Conservation (phyloP, 2,797 vertebrate genomes). For the Onychomys arenicola region DNA sequence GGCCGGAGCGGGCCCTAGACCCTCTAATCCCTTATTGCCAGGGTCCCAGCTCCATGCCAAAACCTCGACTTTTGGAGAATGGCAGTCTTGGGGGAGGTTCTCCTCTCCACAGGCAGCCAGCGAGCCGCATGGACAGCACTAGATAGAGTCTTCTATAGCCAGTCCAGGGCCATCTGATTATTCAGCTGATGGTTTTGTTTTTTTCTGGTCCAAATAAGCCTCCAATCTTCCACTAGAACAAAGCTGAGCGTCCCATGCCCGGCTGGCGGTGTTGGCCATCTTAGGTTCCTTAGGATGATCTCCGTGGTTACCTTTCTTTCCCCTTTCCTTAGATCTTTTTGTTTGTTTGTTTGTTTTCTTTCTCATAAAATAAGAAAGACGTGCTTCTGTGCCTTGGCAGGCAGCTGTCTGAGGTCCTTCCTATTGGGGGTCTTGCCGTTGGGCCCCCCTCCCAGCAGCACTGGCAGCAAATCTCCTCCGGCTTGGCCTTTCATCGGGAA, state of each 20-base stretch:
- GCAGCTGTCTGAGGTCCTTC: slow-evolving; percentile 78
- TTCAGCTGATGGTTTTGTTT: slow-evolving; percentile 67
- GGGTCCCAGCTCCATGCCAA: slow-evolving; percentile 69
- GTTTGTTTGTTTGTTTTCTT: slow-evolving; percentile 85
- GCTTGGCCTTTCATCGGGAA: slow-evolving; percentile 74
- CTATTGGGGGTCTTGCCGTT: slow-evolving; percentile 71
- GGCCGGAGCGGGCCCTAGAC: slow-evolving; percentile 60
- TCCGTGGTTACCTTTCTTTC: slow-evolving; percentile 85
- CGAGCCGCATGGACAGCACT: slow-evolving; percentile 58
- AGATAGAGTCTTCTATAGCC: slow-evolving; percentile 81
- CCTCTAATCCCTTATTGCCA: slow-evolving; percentile 73
- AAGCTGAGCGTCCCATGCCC: slow-evolving; percentile 73
- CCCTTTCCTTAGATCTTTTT: slow-evolving; percentile 83
- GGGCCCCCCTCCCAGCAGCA: slow-evolving; percentile 61
- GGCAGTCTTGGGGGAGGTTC: slow-evolving; percentile 73
- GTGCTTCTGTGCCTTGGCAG: slow-evolving; percentile 77
- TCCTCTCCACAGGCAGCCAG: slow-evolving; percentile 78
- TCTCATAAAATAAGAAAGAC: slow-evolving; percentile 80
- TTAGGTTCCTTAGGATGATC: slow-evolving; percentile 79
- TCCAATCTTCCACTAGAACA: slow-evolving; percentile 76
- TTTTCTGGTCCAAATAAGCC: slow-evolving; percentile 75
- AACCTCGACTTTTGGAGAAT: slow-evolving; percentile 74
- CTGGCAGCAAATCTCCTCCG: slow-evolving; percentile 59
- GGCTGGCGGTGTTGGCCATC: slow-evolving; percentile 71
- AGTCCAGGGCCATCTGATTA: slow-evolving; percentile 82